phyloP scores from a whole-genome alignment of 2,797 vertebrate genomes.

The Micromesistius poutassou region DNA sequence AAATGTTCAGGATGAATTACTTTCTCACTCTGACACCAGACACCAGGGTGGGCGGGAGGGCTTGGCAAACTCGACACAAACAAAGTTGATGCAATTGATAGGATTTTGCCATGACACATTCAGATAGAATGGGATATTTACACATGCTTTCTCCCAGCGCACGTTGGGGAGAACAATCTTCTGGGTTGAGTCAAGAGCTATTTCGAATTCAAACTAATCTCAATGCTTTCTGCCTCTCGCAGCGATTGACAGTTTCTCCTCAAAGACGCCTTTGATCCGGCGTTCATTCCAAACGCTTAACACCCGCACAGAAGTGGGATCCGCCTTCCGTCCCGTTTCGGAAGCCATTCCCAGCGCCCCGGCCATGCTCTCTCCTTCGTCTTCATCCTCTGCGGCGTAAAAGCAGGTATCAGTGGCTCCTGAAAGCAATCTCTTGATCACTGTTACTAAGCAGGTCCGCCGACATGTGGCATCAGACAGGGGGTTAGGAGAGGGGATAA shows the following conservation, averaged over 20 bases:
- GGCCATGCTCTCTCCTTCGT: no score
- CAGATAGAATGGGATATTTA: neutral
- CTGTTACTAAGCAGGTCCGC: constrained; percentile 48
- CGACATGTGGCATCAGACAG: constrained; percentile 58
- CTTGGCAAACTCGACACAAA: constrained; percentile 20
- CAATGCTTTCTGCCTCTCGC: neutral
- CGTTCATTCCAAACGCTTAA: neutral
- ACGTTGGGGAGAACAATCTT: neutral
- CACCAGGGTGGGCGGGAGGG: neutral
- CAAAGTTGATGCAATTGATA: constrained; percentile 4
- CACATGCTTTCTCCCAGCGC: neutral
- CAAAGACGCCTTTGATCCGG: neutral
- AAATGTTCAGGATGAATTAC: constrained; percentile 54
- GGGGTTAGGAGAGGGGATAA: constrained; percentile 37
- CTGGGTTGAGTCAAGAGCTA: neutral
- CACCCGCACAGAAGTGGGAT: neutral
- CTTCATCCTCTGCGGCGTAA: constrained; percentile 17
- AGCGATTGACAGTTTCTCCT: neutral
- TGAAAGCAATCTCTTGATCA: constrained; percentile 61
- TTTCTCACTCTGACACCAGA: constrained; percentile 21
- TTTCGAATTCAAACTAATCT: neutral
- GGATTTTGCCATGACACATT: neutral
- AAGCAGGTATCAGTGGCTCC: constrained; percentile 46
- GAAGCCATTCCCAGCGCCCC: neutral
- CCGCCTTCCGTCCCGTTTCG: no score